Evolutionary conservation across 2,113 vertebrate genomes (phyloP).

Genomic region (Ia io): DNA sequence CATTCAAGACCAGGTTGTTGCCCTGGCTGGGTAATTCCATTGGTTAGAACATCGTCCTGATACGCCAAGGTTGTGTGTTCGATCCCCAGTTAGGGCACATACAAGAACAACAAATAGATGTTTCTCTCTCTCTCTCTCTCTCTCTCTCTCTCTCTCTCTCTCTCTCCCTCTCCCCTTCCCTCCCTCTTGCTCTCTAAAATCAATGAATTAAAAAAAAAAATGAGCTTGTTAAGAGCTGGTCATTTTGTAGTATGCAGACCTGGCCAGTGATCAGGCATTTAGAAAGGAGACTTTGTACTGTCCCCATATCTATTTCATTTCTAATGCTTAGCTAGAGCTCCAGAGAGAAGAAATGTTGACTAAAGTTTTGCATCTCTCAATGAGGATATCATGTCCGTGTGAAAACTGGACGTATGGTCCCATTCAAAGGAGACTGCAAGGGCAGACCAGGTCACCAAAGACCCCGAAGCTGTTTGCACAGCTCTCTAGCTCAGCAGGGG

Average conservation of each 20-base stretch:
- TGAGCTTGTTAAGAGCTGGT: rapidly evolving
- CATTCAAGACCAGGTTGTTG: neutral
- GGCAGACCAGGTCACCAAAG: neutral
- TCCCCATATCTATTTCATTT: neutral
- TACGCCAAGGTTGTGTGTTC: neutral
- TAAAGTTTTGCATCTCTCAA: neutral
- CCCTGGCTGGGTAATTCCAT: neutral
- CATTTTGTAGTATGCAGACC: neutral
- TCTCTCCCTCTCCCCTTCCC: too few species aligned
- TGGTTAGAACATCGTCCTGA: neutral
- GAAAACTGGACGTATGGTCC: neutral
- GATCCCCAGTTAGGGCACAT: neutral
- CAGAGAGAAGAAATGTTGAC: neutral
- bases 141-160: too few species aligned
- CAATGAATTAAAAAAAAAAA: neutral
- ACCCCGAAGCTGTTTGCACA: neutral
- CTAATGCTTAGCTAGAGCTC: neutral
- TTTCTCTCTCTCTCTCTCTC: neutral
- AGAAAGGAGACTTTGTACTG: rapidly evolving
- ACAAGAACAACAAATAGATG: neutral
- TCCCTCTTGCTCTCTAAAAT: neutral
- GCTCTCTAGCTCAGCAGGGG: neutral
- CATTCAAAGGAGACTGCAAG: neutral
- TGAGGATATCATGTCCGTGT: neutral
- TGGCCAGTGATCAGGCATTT: neutral